phyloP scores from a whole-genome alignment of 1,140 invertebrate species.

The Drosophila tsacasi region DNA sequence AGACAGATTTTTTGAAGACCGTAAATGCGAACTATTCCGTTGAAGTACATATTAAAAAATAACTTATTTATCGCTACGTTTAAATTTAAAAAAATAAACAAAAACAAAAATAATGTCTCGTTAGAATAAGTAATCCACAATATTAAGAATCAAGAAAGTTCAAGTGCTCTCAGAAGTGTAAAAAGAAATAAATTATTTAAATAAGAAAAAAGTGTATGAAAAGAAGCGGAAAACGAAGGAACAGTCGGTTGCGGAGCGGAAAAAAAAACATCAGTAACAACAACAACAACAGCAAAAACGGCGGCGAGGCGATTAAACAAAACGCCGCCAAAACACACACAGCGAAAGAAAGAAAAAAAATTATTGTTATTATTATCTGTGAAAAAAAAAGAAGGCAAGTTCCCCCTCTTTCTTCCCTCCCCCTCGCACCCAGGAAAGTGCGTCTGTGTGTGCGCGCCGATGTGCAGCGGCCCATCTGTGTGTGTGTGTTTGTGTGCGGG shows the following conservation, averaged over 20 bases:
- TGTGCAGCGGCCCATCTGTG: slow-evolving; percentile 29
- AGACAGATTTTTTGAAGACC: too few relatives aligned
- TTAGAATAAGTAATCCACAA: slow-evolving; percentile 1
- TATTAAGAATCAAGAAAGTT: slow-evolving; percentile 1
- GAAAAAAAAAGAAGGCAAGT: slow-evolving; percentile 53
- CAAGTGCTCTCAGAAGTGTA: slow-evolving; percentile 4
- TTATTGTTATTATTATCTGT: slow-evolving; percentile 38
- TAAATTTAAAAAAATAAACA: too few relatives aligned
- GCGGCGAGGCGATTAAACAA: slow-evolving; percentile 51
- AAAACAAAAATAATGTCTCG: not conserved
- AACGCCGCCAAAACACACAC: slow-evolving; percentile 78
- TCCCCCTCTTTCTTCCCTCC: slow-evolving; percentile 14
- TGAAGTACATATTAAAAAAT: too few relatives aligned
- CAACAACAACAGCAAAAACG: slow-evolving; percentile 36
- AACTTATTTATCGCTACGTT: too few relatives aligned
- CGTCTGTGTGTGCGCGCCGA: slow-evolving; percentile 29
- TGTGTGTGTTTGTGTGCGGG: slow-evolving; percentile 29
- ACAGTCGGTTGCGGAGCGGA: slow-evolving; percentile 33
- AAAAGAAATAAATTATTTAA: not conserved
- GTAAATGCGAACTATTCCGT: too few relatives aligned
- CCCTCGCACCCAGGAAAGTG: slow-evolving; percentile 8
- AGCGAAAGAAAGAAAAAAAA: slow-evolving; percentile 26
- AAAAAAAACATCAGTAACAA: slow-evolving; percentile 34
- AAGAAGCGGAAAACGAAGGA: slow-evolving; percentile 12
- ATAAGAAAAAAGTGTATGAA: slow-evolving; percentile 9